These are phyloP conservation scores for Halocynthia aurantium DNA, from an alignment of 23 tunicate genomes.

Conservation along the genomic window DNA sequence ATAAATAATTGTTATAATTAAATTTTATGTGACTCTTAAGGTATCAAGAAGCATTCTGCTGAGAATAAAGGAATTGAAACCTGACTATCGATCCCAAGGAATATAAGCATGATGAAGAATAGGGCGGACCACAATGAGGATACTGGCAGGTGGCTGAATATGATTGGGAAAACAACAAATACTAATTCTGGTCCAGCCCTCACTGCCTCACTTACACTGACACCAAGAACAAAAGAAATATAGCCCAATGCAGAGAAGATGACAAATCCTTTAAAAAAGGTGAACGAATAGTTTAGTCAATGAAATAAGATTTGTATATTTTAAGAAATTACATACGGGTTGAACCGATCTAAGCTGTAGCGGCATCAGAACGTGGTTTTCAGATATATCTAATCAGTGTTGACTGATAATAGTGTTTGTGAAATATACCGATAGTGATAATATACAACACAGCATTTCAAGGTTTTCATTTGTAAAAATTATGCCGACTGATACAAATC, in stretches of 20 bases:
- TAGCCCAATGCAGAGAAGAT: constrained; percentile 92
- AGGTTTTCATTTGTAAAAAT: too few relatives aligned
- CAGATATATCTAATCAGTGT: too few relatives aligned
- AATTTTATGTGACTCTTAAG: not conserved
- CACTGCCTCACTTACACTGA: constrained; percentile 31
- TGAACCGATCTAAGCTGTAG: too few relatives aligned
- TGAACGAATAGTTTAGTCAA: not conserved
- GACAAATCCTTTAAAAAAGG: constrained; percentile 50
- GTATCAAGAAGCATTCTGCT: not conserved
- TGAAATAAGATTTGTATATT: too few relatives aligned
- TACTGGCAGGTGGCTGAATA: constrained; percentile 62
- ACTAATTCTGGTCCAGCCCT: constrained; percentile 84
- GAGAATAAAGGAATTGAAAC: constrained; percentile 9
- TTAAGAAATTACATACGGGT: too few relatives aligned
- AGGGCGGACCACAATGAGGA: constrained; percentile 72
- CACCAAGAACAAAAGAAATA: constrained; percentile 40
- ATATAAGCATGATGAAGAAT: constrained; percentile 80
- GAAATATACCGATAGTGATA: too few relatives aligned
- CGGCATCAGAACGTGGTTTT: too few relatives aligned
- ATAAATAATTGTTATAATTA: constrained; percentile 1
- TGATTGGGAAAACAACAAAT: constrained; percentile 76
- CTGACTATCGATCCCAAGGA: constrained; percentile 85
- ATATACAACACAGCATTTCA: too few relatives aligned
- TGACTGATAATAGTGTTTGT: too few relatives aligned
- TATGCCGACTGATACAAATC: too few relatives aligned